phyloP scores from a whole-genome alignment of 2,888 invertebrate species.

The Sarcophaga rosellei region DNA sequence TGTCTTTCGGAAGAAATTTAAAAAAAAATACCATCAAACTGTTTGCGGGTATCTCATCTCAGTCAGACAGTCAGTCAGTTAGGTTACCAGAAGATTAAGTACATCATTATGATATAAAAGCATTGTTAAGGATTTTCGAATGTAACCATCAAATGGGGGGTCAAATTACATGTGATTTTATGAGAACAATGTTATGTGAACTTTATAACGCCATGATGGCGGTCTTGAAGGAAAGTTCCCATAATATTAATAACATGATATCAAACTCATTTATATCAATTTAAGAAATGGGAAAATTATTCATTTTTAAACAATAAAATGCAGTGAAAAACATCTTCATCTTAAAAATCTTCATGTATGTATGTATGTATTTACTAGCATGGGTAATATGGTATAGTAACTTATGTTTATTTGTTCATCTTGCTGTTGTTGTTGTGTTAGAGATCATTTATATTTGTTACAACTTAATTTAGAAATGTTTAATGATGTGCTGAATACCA shows the following conservation, averaged over 20 bases:
- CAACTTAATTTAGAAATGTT: slow-evolving; percentile 1
- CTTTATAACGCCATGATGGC: slow-evolving; percentile 20
- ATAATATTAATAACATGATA: slow-evolving; percentile 58
- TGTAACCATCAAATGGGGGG: slow-evolving; percentile 59
- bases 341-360: too few relatives aligned
- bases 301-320: slow-evolving; percentile 15
- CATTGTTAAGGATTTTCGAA: slow-evolving; percentile 50
- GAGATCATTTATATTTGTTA: slow-evolving; percentile 56
- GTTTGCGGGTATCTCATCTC: neutral
- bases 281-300: slow-evolving; percentile 33
- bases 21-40: slow-evolving; percentile 36
- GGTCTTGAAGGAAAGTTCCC: slow-evolving; percentile 43
- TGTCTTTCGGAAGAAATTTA: neutral
- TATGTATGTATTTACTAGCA: too few relatives aligned
- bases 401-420: slow-evolving; percentile 37
- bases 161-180: slow-evolving; percentile 59
- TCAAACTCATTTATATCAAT: slow-evolving; percentile 62
- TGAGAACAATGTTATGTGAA: neutral
- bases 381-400: neutral
- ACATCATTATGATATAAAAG: slow-evolving; percentile 64
- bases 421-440: slow-evolving; percentile 42
- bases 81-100: slow-evolving; percentile 69
- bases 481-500: slow-evolving; percentile 4
- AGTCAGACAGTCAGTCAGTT: slow-evolving; percentile 58
- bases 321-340: too few relatives aligned